Evolutionary conservation across 2,888 invertebrate genomes (phyloP).

Genomic region (Diarsia dahlii): DNA sequence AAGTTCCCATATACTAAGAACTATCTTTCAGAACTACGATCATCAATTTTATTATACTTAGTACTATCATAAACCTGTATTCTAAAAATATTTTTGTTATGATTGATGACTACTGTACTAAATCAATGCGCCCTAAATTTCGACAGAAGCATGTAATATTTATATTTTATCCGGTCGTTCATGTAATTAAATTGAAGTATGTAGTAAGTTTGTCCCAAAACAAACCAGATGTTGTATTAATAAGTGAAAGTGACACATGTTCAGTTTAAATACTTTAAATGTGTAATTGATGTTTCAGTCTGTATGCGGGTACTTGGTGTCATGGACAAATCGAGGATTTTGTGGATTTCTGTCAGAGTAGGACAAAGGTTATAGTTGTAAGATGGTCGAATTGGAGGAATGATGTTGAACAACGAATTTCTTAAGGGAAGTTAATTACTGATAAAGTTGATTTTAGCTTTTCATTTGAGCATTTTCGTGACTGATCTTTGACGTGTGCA

Average conservation of each 20-base stretch:
- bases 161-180: slow-evolving; percentile 40
- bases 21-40: slow-evolving; percentile 4
- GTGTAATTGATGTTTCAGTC: slow-evolving; percentile 57
- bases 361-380: not conserved
- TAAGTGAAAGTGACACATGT: slow-evolving; percentile 64
- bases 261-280: slow-evolving; percentile 47
- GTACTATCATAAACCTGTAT: slow-evolving; percentile 30
- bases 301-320: slow-evolving; percentile 59
- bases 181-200: slow-evolving; percentile 39
- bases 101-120: slow-evolving; percentile 37
- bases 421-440: not conserved
- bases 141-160: slow-evolving; percentile 42
- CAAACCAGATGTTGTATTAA: slow-evolving; percentile 45
- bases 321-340: slow-evolving; percentile 23
- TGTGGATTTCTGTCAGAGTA: not conserved
- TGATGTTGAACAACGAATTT: not conserved
- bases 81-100: slow-evolving; percentile 24
- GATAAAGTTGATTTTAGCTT: not conserved
- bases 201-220: slow-evolving; percentile 38
- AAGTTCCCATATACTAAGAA: not conserved
- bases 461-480: not conserved
- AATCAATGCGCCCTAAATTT: slow-evolving; percentile 41
- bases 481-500: not conserved
- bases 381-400: not conserved
- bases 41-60: slow-evolving; percentile 14